A percentile compares a stretch with the other conserved stretches of the same genome.
Conservation (phyloP, 30 jellyfish, hydroid and myxozoan genomes). For the Hydractinia symbiolongicarpus region DNA sequence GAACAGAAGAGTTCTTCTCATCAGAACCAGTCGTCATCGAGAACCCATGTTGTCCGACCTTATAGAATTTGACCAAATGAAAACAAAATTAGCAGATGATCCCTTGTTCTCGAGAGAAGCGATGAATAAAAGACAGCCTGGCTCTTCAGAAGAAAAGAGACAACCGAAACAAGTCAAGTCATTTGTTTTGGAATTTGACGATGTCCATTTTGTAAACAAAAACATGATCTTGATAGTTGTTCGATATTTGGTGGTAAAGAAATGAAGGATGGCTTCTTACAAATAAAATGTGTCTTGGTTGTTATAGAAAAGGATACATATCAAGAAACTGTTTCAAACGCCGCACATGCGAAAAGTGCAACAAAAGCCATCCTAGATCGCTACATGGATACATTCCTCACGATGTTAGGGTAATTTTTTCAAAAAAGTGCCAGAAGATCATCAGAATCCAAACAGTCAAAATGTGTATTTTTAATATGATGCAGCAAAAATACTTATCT, state of each 20-base stretch:
- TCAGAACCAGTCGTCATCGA: neutral
- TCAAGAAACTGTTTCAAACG: conserved; percentile 8
- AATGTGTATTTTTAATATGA: no score
- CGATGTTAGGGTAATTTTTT: no score
- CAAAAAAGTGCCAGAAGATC: no score
- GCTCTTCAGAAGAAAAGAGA: no score
- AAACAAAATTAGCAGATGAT: neutral
- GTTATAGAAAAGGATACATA: neutral
- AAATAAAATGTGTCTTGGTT: no score
- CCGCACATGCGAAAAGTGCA: conserved; percentile 26
- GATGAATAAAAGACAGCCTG: no score
- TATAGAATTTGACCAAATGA: neutral
- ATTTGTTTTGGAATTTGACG: no score
- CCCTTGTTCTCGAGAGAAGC: neutral
- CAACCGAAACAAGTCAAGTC: no score
- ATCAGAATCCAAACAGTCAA: no score
- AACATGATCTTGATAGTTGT: conserved; percentile 15
- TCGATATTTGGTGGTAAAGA: neutral
- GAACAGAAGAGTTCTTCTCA: neutral
- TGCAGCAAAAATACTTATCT: no score
- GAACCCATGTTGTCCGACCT: neutral
- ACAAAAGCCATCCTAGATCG: conserved; percentile 1
- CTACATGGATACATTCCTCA: conserved; percentile 17
- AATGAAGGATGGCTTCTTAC: no score
- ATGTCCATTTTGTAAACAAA: neutral